Conservation (phyloP, 2,797 vertebrate species). For the Danio tinwini region DNA sequence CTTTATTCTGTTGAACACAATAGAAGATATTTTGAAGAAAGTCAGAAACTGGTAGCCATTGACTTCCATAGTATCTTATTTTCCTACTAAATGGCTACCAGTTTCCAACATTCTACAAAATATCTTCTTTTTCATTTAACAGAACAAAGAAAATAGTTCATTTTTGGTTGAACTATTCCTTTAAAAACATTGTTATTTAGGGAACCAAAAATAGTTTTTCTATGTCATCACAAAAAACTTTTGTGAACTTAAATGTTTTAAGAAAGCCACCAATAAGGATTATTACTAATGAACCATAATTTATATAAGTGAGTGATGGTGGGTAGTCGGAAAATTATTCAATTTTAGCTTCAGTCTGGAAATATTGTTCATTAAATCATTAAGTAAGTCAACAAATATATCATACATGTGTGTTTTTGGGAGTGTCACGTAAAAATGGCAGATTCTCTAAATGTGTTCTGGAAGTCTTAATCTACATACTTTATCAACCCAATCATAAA, state of each 20-base stretch:
- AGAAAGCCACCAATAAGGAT: neutral
- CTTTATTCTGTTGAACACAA: too few species aligned
- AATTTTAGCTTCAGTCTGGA: neutral
- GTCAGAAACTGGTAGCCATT: too few species aligned
- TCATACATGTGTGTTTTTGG: neutral
- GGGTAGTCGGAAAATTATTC: neutral
- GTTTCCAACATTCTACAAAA: too few species aligned
- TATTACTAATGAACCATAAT: neutral
- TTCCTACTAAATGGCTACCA: too few species aligned
- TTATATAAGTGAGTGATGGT: neutral
- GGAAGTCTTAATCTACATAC: neutral
- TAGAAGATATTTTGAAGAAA: too few species aligned
- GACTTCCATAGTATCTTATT: too few species aligned
- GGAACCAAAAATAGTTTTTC: neutral
- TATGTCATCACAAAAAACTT: too few species aligned
- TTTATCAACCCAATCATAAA: too few species aligned
- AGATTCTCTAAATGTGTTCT: neutral
- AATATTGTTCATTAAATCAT: neutral
- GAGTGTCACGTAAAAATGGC: neutral
- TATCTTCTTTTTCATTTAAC: too few species aligned
- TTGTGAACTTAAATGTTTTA: neutral
- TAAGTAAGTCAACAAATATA: neutral
- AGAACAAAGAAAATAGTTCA: too few species aligned
- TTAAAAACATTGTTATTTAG: neutral
- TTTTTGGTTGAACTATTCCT: too few species aligned